These are phyloP conservation scores for Eudasyphora cyanicolor DNA, from an alignment of 2,888 invertebrate genomes.

Conservation along the genomic window DNA sequence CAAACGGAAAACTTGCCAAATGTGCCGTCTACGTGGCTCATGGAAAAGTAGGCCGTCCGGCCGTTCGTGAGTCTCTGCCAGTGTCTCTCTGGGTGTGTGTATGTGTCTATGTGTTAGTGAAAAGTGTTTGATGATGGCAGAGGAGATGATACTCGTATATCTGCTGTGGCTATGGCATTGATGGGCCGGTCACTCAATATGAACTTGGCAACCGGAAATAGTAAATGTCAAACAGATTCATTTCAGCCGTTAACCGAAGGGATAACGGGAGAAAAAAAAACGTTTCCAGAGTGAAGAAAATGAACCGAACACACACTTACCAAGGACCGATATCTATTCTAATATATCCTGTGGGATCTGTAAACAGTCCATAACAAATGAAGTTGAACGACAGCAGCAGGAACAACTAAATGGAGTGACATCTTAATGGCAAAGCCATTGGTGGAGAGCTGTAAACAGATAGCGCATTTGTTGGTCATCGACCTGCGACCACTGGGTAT, in stretches of 20 bases:
- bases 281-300: slow-evolving; percentile 1
- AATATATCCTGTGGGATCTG: slow-evolving; percentile 49
- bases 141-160: background rate
- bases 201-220: slow-evolving; percentile 65
- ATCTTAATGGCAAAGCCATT: slow-evolving; percentile 13
- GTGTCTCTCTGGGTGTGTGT: slow-evolving; percentile 1
- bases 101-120: background rate
- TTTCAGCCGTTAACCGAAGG: slow-evolving; percentile 37
- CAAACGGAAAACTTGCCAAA: slow-evolving; percentile 53
- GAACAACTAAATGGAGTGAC: slow-evolving; percentile 20
- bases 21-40: slow-evolving; percentile 42
- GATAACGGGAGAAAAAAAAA: background rate
- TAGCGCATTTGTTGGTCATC: slow-evolving; percentile 40
- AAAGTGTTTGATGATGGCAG: background rate
- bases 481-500: slow-evolving; percentile 31
- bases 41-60: slow-evolving; percentile 57
- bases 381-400: slow-evolving; percentile 11
- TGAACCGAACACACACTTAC: background rate
- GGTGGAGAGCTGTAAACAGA: slow-evolving; percentile 2
- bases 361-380: slow-evolving; percentile 34
- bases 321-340: slow-evolving; percentile 37
- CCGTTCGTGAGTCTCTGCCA: slow-evolving; percentile 23
- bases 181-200: slow-evolving; percentile 52
- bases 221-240: slow-evolving; percentile 64
- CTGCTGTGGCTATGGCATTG: slow-evolving; percentile 37